A percentile compares a stretch with the other conserved stretches of the same genome.
phyloP scores from a whole-genome alignment of 2,113 vertebrate species.

The Theropithecus gelada region DNA sequence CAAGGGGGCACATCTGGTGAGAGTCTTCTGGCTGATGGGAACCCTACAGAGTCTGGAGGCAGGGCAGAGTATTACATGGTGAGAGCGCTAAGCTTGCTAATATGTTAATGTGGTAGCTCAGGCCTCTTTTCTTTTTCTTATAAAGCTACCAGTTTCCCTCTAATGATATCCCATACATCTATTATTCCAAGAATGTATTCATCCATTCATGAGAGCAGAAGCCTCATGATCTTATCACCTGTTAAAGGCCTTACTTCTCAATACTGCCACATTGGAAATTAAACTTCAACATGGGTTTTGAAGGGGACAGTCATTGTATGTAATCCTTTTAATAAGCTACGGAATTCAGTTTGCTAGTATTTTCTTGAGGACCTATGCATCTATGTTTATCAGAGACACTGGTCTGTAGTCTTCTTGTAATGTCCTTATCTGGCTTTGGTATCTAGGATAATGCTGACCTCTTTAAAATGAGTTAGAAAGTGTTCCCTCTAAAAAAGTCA shows the following conservation, averaged over 20 bases:
- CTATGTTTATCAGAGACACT: background rate
- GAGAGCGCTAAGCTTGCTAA: background rate
- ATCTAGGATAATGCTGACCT: background rate
- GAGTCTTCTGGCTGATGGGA: background rate
- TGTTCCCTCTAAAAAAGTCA: background rate
- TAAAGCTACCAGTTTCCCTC: background rate
- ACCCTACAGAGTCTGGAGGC: background rate
- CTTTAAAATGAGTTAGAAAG: background rate
- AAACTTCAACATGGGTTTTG: background rate
- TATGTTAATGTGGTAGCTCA: background rate
- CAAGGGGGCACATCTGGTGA: background rate
- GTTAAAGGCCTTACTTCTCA: background rate
- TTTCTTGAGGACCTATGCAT: background rate
- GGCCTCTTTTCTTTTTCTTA: background rate
- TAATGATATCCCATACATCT: background rate
- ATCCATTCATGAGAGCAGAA: background rate
- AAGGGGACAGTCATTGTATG: background rate
- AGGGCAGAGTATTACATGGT: background rate
- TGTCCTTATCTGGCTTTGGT: background rate
- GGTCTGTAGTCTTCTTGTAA: background rate
- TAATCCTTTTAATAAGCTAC: background rate
- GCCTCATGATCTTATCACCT: background rate
- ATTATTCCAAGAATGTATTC: background rate
- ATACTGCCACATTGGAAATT: background rate
- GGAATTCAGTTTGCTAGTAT: background rate